Base-by-base conservation (phyloP, 1,140 invertebrate genomes). In the Papilio glaucus region DNA sequence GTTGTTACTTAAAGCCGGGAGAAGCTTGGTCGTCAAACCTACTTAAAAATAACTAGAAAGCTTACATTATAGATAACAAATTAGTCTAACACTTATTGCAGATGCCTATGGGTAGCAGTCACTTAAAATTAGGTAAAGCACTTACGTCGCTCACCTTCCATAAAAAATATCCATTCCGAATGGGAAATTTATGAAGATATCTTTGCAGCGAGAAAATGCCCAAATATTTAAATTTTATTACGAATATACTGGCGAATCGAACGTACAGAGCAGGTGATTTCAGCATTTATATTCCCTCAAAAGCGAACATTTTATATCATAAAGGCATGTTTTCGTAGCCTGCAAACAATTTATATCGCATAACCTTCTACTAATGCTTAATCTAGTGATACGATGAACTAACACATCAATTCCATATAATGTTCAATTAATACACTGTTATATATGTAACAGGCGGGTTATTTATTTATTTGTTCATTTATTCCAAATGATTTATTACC, bases 261-360 rank as follows among this genome's bases (percentile, higher is more conserved):
- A 57, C 49, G 21, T 57, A 57, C 9, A 57, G 49, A 26, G 49
- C 49, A 57, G 49, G 49, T 57, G 49, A 57, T 57, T 57, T 57
- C 49, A 24, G 49, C 49, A 57, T 57, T 57, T 57, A 26, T 57
- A 57, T 57, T 57, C 10, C 49, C 21, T 57, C 49, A 57, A 57
- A 57, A 57, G 49, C 49, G 49, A 24, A 57, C 18, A 57, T 57
- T 57, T 26, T 18, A 57, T 57, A 57, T 57, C 49, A 24, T 57
- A 57, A 57, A 24, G 49, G 8, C 49, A 57, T 57, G 49, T 57
- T 57, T 57, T 57, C 49, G 49, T 57, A 21, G 2, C 18, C 49
- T 57, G 49, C 49, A 57, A 57, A 57, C 49, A 57, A 57, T 57
- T 57, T 57, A 57, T 57, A 57, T 57, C 49, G 8, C 45, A 12